Conservation (phyloP, 2,113 vertebrate species). For the Rutilus rutilus region DNA sequence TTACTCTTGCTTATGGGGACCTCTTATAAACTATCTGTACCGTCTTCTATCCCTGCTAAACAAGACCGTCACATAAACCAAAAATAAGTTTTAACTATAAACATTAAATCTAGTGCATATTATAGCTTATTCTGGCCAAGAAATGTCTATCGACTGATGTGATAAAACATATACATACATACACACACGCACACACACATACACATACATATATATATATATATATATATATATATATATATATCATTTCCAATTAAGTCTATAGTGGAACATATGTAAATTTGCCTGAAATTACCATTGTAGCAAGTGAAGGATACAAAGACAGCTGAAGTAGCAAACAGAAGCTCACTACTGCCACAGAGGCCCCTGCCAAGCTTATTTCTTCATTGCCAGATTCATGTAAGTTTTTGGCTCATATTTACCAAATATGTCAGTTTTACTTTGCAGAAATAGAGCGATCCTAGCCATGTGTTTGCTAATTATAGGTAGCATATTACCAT, state of each 20-base stretch:
- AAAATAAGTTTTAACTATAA: not conserved
- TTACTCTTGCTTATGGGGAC: not conserved
- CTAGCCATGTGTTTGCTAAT: slow-evolving; percentile 79
- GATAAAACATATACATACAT: not conserved
- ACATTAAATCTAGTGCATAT: not conserved
- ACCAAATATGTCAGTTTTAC: slow-evolving; percentile 78
- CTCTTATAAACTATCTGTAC: not conserved
- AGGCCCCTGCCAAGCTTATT: slow-evolving; percentile 68
- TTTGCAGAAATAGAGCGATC: slow-evolving; percentile 78
- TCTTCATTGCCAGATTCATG: slow-evolving; percentile 75
- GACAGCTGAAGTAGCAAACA: slow-evolving; percentile 63
- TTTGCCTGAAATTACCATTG: slow-evolving; percentile 13
- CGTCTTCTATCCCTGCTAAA: not conserved
- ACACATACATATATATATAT: no score
- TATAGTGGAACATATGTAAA: not conserved
- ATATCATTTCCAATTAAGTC: slow-evolving; percentile 20
- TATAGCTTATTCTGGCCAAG: not conserved
- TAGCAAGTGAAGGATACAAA: slow-evolving; percentile 37
- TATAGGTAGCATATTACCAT: slow-evolving; percentile 77
- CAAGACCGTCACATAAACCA: not conserved
- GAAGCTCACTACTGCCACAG: slow-evolving; percentile 62
- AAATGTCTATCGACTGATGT: not conserved
- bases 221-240: not conserved
- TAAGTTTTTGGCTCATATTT: slow-evolving; percentile 79
- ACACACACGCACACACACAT: no score